phyloP scores from a whole-genome alignment of 2,888 invertebrate species.

The Scrobipalpa atriplicella region DNA sequence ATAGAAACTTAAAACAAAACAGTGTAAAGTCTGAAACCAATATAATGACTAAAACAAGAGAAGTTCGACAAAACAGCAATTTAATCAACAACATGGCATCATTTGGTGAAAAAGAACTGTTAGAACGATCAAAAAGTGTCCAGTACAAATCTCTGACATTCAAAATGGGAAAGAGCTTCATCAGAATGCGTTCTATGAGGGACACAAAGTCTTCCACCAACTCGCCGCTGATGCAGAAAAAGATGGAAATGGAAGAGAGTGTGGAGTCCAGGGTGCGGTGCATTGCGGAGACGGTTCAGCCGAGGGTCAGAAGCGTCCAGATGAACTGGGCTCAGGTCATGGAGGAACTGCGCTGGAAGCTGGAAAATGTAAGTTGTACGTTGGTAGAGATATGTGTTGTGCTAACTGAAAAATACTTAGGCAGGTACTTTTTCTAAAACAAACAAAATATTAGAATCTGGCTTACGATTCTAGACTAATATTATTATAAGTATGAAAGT shows the following conservation, averaged over 20 bases:
- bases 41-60: slow-evolving; percentile 6
- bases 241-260: background rate
- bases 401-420: too few relatives aligned
- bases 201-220: background rate
- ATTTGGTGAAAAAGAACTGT: background rate
- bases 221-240: slow-evolving; percentile 6
- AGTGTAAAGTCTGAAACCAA: background rate
- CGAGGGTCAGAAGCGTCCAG: slow-evolving; percentile 51
- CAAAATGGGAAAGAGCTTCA: slow-evolving; percentile 28
- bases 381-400: background rate
- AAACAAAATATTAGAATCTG: too few relatives aligned
- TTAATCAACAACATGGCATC: background rate
- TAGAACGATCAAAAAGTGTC: background rate
- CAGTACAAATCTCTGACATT: slow-evolving; percentile 19
- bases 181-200: slow-evolving; percentile 19
- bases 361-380: slow-evolving; percentile 55
- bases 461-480: too few relatives aligned
- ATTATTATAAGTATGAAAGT: too few relatives aligned
- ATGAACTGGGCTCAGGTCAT: slow-evolving; percentile 68
- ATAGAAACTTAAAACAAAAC: background rate
- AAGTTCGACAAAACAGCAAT: background rate
- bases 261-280: slow-evolving; percentile 37
- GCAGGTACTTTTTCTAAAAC: too few relatives aligned
- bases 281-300: slow-evolving; percentile 26
- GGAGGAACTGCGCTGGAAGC: slow-evolving; percentile 66